Percentiles rank a stretch among this genome's conserved stretches.
These are phyloP conservation scores for Drosophila subsilvestris DNA, from an alignment of 2,888 invertebrate genomes.

Conservation along the genomic window DNA sequence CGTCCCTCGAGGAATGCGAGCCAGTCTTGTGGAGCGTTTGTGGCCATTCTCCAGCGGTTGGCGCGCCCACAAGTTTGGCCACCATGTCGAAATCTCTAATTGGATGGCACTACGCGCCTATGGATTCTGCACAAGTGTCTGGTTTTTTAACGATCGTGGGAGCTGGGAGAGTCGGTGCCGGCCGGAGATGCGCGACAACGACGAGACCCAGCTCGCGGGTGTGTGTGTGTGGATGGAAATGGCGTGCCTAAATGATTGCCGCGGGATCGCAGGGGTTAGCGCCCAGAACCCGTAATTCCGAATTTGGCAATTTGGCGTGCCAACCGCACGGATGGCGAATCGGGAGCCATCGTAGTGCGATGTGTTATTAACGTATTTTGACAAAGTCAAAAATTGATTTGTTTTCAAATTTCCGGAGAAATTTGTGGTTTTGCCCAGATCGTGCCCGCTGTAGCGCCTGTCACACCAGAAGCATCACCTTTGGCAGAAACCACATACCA, in stretches of 20 bases:
- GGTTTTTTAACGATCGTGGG: constrained; percentile 35
- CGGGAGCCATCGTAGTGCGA: constrained; percentile 79
- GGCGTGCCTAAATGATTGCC: constrained; percentile 61
- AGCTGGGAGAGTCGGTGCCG: constrained; percentile 45
- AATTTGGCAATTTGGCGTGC: constrained; percentile 60
- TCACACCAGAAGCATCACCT: constrained; percentile 36
- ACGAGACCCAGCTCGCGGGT: constrained; percentile 49
- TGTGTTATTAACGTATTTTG: constrained; percentile 19
- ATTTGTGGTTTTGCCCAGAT: constrained; percentile 44
- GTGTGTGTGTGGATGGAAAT: constrained; percentile 18
- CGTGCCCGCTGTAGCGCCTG: constrained; percentile 41
- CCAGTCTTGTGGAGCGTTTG: constrained; percentile 18
- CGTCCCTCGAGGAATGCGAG: constrained; percentile 33
- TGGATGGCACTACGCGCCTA: constrained; percentile 53
- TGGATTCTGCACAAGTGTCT: constrained; percentile 57
- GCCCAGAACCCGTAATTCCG: constrained; percentile 31
- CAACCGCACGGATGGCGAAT: constrained; percentile 81
- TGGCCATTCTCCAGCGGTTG: constrained; percentile 55
- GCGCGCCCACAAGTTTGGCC: constrained; percentile 36
- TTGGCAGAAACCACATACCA: constrained; percentile 5
- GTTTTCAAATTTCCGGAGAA: constrained; percentile 31
- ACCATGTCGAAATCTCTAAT: constrained; percentile 29
- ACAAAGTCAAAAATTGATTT: constrained; percentile 31
- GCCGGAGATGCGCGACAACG: constrained; percentile 56
- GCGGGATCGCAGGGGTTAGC: constrained; percentile 21